Base-by-base conservation (phyloP, 2,888 invertebrate species). In the Archaeoteleia sp. region DNA sequence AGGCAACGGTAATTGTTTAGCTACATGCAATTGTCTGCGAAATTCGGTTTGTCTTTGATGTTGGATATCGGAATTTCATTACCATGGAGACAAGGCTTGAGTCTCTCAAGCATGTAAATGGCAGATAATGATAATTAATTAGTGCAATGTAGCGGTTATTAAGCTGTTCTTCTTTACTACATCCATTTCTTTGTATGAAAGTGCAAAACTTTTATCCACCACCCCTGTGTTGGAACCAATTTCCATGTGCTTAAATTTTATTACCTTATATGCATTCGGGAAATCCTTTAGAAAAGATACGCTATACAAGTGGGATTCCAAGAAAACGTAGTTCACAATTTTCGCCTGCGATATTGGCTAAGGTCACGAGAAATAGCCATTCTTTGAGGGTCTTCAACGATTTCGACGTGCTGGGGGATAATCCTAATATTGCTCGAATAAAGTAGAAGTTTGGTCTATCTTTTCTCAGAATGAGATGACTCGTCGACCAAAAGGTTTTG, bases 1-100 rank as follows among this genome's bases (percentile, higher is more conserved):
- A 8, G 1, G 29, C 2, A 29, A 8, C 9, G 8, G 8, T 29
- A 29, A 29, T 29, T 29, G 29, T 8, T 29, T 2, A 29, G 51
- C 20, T 20, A 5, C 20, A 5, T 20, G 20, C 20, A 20, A 20
- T 20, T 20, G 45, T 51, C 37, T 51, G 10, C 9, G 8, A 9
- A 32, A 32, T 12, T 8, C 9, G 32, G 7, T 32, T 53, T 37
- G 46, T 53, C 57, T 63, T 63, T 65, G 57, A 57, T 53, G 57
- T 53, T 53, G 51, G 57, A 65, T 65, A 65, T 57, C 27, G 65
- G 65, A 65, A 65, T 65, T 65, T 57, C 57, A 65, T 57, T 65
- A 53, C 40, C 51, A 45, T 40, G 53, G 40, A 40, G 55, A 63
- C 51, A 45, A 34, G 34, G 46, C 29, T 2, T 10, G 25, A 29